Evolutionary conservation across 2,888 invertebrate species (phyloP), one percentile per base, ranked within the genome.

Genomic region (Epinotia nisella): DNA sequence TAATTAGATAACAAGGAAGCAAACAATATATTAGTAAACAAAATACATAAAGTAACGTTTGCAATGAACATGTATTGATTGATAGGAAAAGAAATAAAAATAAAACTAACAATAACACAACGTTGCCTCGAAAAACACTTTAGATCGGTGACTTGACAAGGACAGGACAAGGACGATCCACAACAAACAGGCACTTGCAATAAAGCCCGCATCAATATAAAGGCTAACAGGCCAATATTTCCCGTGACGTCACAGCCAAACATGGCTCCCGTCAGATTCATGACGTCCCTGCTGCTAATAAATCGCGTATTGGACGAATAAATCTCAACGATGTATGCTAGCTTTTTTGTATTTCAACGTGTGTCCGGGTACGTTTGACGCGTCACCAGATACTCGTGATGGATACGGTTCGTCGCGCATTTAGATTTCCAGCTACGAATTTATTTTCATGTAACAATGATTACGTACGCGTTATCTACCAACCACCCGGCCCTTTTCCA

Each of bases 271-370:
- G 74, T 70, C 72, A 75, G 70, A 78, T 78, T 78, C 78, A 78
- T 77, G 74, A 72, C 75, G 70, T 75, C 75, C 74, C 70, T 35
- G 59, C 69, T 70, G 65, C 72, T 71, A 76, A 80, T 78, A 80
- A 78, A 80, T 80, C 79, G 75, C 71, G 70, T 62, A 73, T 77
- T 74, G 74, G 61, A 74, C 74, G 72, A 55, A 78, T 80, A 80
- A 79, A 80, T 80, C 80, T 76, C 45, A 3, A 65, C 71, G 76
- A 78, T 79, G 76, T 79, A 76, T 77, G 80, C 75, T 76, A 75
- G 78, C 74, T 75, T 76, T 78, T 79, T 80, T 77, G 74, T 66
- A 68, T 61, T 66, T 74, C 74, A 65, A 71, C 74, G 75, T 75
- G 70, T 75, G 75, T 78, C 71, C 71, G 72, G 76, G n/a, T 59